Base-by-base conservation (phyloP, 2,888 invertebrate genomes). In the Eucriotettix oculatus region DNA sequence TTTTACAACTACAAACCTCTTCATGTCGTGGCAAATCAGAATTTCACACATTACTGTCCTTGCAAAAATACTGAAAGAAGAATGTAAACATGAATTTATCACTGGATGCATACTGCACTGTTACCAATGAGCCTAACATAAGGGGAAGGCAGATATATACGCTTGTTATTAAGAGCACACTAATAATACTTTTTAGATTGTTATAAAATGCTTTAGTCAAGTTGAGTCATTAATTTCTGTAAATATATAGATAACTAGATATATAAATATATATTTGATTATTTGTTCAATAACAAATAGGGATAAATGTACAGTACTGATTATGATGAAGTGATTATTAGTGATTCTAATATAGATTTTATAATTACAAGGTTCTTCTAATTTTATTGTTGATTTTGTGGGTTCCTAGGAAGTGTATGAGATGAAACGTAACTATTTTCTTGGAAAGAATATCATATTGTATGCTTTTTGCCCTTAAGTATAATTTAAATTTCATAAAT, bases 101-200 rank as follows among this genome's bases (percentile, higher is more conserved):
- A 29, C 29, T 29, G 29, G 29, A 29, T 29, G 29, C 7, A 29
- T 29, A 29, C 29, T 29, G 29, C 29, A 29, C 29, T 29, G 29
- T 29, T 29, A 29, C 29, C 29, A 29, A 29, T 48, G 48, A 48
- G 48, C 48, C 48, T n/a, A n/a, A 48, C 48, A 48, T 56, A 56
- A 62, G 64, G 64, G 64, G 64, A 64, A 64, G 64, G 64, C 64
- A 61, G 56, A 54, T 58, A 61, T 60, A 62, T 64, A 64, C 64
- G 64, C 64, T 64, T 63, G 52, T 57, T 56, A 48, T 58, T 54
- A 59, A 58, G 52, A 52, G 54, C 44, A 52, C 55, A 61, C n/a
- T 59, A 61, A 60, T 58, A 44, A 53, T 59, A 41, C 48, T 56
- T 55, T 56, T 56, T 53, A 55, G 16, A 41, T 11, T 55, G 40